Percentiles rank a stretch among this genome's conserved stretches.
Conservation (phyloP, 2,888 invertebrate species). For the Halictus quadricinctus region DNA sequence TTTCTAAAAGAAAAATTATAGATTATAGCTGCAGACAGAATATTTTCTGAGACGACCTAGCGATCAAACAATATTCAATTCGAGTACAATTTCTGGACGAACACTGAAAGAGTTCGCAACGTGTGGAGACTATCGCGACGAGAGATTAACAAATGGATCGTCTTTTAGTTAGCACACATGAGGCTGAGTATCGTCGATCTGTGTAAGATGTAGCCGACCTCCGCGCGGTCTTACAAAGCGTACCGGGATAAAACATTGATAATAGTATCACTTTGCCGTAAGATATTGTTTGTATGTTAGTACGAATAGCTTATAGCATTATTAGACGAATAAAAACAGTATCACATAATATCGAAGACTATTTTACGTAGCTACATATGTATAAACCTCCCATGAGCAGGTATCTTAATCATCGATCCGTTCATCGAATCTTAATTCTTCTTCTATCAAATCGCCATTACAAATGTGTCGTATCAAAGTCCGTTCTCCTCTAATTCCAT, state of each 20-base stretch:
- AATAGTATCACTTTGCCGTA: constrained; percentile 20
- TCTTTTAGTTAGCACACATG: constrained; percentile 6
- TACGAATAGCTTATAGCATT: constrained; percentile 25
- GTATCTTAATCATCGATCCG: constrained; percentile 22
- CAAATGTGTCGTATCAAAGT: constrained; percentile 52
- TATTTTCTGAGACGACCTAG: not conserved
- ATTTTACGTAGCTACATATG: constrained; percentile 24
- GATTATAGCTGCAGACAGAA: not conserved
- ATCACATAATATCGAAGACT: constrained; percentile 43
- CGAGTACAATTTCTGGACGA: not conserved
- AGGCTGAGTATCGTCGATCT: not conserved
- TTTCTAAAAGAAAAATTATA: too few species aligned
- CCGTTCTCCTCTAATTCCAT: constrained; percentile 33
- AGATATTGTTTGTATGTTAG: constrained; percentile 4
- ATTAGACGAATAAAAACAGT: constrained; percentile 36
- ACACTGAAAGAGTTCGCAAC: constrained; percentile 21
- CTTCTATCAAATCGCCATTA: constrained; percentile 41
- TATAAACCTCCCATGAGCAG: constrained; percentile 37
- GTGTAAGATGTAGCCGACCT: constrained; percentile 4
- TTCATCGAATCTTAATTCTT: constrained; percentile 32
- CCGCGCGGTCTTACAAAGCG: constrained; percentile 25
- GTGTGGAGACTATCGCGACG: not conserved
- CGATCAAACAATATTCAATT: not conserved
- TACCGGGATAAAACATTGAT: constrained; percentile 22
- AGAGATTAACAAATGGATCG: constrained; percentile 2